Base-by-base conservation (phyloP, 2,113 vertebrate genomes). In the Nettapus auritus region DNA sequence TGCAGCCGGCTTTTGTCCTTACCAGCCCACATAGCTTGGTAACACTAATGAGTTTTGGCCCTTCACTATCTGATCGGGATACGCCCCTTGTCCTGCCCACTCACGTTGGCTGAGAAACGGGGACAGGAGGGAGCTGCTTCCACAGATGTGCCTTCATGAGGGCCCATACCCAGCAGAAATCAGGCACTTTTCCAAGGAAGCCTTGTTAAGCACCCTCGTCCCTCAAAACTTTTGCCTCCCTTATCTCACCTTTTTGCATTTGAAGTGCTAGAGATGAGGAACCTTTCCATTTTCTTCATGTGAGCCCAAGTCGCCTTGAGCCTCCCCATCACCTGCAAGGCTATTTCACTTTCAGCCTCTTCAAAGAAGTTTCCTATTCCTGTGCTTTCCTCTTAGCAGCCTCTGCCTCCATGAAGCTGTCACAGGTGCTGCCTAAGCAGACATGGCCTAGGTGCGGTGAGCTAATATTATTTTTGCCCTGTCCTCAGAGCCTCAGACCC, bases 271-370 rank as follows among this genome's bases (percentile, higher is more conserved):
- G 53, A 56, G 36, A 31, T 31, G 53, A 8, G 1, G 1, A 79
- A n/a, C 17, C 11, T 68, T 38, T 42, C 48, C 6, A 2, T 44
- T 68, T 38, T 38, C 53, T 40, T 28, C 26, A 14, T 23, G 14
- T 2, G 3, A 67, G 16, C 12, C n/a, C 56, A 57, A 50, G 2
- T 34, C 36, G 36, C 11, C 33, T 1, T 3, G 21, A 34, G 25
- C 23, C 36, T 59, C 42, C 21, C 20, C 29, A 40, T 6, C 33
- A 38, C 48, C 20, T 53, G 34, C 42, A 83, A 53, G 82, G 36
- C 20, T 57, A 12, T 63, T 86, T 62, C 0, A 1, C 40, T 62
- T 83, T 59, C 36, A 69, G 19, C 21, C 34, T 55, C 66, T 73
- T 63, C 40, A 13, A 75, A 73, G 13, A 60, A 69, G 19, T 64